Percentiles rank a stretch among this genome's conserved stretches.
Conservation (phyloP, 2,888 invertebrate species). For the Aphidoletes aphidimyza region DNA sequence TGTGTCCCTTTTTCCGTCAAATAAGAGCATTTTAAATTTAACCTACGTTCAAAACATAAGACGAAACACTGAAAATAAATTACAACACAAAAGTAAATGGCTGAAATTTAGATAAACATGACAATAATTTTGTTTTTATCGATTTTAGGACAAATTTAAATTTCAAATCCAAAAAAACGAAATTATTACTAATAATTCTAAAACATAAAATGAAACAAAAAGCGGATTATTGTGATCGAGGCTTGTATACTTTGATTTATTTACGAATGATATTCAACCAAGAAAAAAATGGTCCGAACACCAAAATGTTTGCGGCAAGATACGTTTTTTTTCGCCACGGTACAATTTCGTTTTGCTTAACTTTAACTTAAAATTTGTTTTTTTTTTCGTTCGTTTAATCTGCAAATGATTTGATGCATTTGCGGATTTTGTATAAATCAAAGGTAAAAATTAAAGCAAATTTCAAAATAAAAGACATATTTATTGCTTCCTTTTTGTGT, state of each 20-base stretch:
- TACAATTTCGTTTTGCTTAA: not conserved
- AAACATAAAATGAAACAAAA: constrained; percentile 25
- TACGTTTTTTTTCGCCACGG: not conserved
- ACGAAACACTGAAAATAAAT: not conserved
- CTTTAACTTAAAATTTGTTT: not conserved
- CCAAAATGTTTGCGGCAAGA: not conserved
- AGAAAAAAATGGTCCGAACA: not conserved
- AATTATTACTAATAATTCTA: constrained; percentile 6
- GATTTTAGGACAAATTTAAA: constrained; percentile 43
- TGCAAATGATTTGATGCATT: not conserved
- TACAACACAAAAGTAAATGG: not conserved
- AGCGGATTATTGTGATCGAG: constrained; percentile 15
- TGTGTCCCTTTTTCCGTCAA: not conserved
- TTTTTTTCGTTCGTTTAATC: no score
- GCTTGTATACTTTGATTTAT: constrained; percentile 46
- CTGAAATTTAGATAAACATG: constrained; percentile 46
- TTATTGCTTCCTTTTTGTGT: not conserved
- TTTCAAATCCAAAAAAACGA: constrained; percentile 5
- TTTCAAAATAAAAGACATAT: not conserved
- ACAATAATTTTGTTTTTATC: constrained; percentile 51
- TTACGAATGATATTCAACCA: not conserved
- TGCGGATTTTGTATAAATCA: not conserved
- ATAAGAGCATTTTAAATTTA: not conserved
- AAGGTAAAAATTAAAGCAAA: not conserved
- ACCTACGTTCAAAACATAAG: not conserved